These are phyloP conservation scores for fruit fly (Drosophila melanogaster) DNA, from an alignment of 1,140 invertebrate genomes.

Conservation along the genomic window Release_6_plus_ISO1_MT NT_033779.5:9255501-9256000, in stretches of 20 bases:
- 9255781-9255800: conserved; percentile 23
- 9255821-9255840: not conserved
- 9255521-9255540: conserved; percentile 58
- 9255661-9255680: not conserved
- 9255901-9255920: too few species aligned
- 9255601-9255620: conserved; percentile 34
- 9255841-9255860: not conserved
- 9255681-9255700: conserved; percentile 26
- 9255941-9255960: too few species aligned
- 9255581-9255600: conserved; percentile 43
- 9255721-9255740: conserved; percentile 24
- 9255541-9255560: conserved; percentile 58
- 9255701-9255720: not conserved
- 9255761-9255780: conserved; percentile 14
- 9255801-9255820: conserved; percentile 18
- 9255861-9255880: not conserved
- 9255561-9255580: conserved; percentile 31
- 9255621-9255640: conserved; percentile 31
- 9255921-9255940: too few species aligned
- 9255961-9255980: too few species aligned
- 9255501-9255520: conserved; percentile 72
- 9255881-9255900: not conserved
- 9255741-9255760: conserved; percentile 35
- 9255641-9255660: conserved; percentile 5
- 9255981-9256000: too few species aligned